phyloP scores from a whole-genome alignment of 2,888 invertebrate genomes.

The Amorpha juglandis region DNA sequence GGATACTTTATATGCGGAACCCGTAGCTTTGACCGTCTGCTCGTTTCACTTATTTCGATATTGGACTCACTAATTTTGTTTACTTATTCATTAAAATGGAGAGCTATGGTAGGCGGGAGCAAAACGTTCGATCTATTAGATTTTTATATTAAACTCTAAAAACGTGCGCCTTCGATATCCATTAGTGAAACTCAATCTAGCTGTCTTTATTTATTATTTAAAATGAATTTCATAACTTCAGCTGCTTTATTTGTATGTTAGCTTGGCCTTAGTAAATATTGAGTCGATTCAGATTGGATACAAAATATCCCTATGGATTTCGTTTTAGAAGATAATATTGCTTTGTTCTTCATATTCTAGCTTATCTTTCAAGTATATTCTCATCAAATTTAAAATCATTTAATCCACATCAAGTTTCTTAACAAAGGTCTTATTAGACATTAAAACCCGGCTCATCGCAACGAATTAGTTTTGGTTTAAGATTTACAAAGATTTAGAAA shows the following conservation, averaged over 20 bases:
- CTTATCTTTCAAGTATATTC: neutral
- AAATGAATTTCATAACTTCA: neutral
- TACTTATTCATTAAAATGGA: slow-evolving; percentile 82
- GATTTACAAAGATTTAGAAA: neutral
- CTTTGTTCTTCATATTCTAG: neutral
- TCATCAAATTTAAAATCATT: slow-evolving; percentile 2
- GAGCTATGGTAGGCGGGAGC: slow-evolving; percentile 62
- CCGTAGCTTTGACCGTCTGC: slow-evolving; percentile 68
- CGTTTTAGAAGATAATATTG: neutral
- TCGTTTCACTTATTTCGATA: slow-evolving; percentile 78
- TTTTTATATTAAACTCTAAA: slow-evolving; percentile 70
- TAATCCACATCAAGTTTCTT: slow-evolving; percentile 9
- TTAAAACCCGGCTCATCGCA: neutral
- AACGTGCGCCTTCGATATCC: slow-evolving; percentile 42
- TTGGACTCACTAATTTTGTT: slow-evolving; percentile 80
- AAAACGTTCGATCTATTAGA: slow-evolving; percentile 70
- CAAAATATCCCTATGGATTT: slow-evolving; percentile 2
- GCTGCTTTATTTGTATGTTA: neutral
- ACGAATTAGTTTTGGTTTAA: slow-evolving; percentile 4
- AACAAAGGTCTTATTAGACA: slow-evolving; percentile 10
- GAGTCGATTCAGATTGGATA: neutral
- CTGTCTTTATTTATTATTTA: slow-evolving; percentile 10
- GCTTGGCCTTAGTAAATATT: neutral
- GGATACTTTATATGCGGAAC: slow-evolving; percentile 72
- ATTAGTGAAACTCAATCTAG: neutral